Base-by-base conservation (phyloP, 2,888 invertebrate genomes). In the Antitype chi region DNA sequence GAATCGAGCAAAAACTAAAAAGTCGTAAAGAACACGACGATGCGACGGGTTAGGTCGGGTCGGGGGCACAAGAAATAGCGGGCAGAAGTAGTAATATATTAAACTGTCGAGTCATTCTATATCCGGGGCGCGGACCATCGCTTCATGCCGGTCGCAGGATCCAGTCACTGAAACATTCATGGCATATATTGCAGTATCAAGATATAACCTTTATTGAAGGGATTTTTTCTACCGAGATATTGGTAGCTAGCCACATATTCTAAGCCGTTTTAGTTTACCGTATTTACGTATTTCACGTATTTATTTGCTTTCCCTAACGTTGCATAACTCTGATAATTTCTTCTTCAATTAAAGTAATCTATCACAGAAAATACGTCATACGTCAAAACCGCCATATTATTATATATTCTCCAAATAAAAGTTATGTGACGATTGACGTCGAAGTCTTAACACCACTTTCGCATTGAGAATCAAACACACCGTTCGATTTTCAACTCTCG, bases 101-200 rank as follows among this genome's bases (percentile, higher is more conserved):
- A 47, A 64, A 17, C 25, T 20, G 47, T 55, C 9, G 23, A 63
- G 57, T 63, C n/a, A 17, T 25, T 70, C 28, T 66, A 55, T 49
- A 66, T 23, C 23, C 43, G 38, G 25, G 38, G 9, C 5, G 25
- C 20, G 28, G 7, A 17, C 7, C 49, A 15, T 38, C 60, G 15
- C 57, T 15, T 7, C 59, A 64, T 8, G 59, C 49, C 25, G 53
- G 28, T 49, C 32, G 47, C 70, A 59, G n/a, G 28, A 55, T 55
- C 15, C 25, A 53, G 69, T 57, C 70, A 49, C 23, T 49, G 62
- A 57, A 52, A 57, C 28, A 71, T 38, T 60, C 17, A 60, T 38
- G 47, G 32, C 32, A 53, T 47, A 38, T 43, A 28, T 43, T 72
- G 28, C 20, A 49, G 20, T 66, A 1, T 7, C 25, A 63, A 63